Conservation (phyloP, 1,140 invertebrate species). For the Bombus superbus region DNA sequence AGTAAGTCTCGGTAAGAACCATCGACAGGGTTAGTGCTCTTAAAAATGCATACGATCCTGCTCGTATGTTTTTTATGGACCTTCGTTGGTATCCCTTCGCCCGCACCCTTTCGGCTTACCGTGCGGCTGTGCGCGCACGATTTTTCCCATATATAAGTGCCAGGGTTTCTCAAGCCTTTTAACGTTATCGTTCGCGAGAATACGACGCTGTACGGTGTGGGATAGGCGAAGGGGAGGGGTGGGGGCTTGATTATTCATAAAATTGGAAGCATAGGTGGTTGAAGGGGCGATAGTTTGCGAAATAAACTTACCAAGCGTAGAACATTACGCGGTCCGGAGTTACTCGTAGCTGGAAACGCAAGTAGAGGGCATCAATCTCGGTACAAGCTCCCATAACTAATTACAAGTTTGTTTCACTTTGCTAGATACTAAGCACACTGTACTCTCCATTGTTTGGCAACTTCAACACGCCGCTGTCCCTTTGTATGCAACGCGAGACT, state of each 20-base stretch:
- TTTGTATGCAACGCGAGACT: slow-evolving; percentile 47
- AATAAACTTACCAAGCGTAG: slow-evolving; percentile 30
- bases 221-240: too few relatives aligned
- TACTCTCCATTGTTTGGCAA: slow-evolving; percentile 36
- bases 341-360: slow-evolving; percentile 37
- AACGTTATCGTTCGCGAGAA: slow-evolving; percentile 7
- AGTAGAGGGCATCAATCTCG: slow-evolving; percentile 46
- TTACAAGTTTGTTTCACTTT: slow-evolving; percentile 55
- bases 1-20: slow-evolving; percentile 61
- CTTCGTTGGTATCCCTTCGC: slow-evolving; percentile 21
- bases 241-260: neutral
- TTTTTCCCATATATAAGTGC: neutral
- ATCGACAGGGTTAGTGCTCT: slow-evolving; percentile 65
- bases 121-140: neutral
- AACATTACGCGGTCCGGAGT: slow-evolving; percentile 33
- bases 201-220: neutral
- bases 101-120: slow-evolving; percentile 19
- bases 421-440: slow-evolving; percentile 43
- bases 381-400: slow-evolving; percentile 54
- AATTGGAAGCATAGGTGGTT: neutral
- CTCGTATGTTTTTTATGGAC: slow-evolving; percentile 61
- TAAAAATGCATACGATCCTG: slow-evolving; percentile 64
- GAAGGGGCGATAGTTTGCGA: neutral
- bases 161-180: slow-evolving; percentile 24
- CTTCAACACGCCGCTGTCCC: slow-evolving; percentile 45